These are phyloP conservation scores for Saccostrea glomerata DNA, from an alignment of 1,140 invertebrate species.

Conservation along the genomic window DNA sequence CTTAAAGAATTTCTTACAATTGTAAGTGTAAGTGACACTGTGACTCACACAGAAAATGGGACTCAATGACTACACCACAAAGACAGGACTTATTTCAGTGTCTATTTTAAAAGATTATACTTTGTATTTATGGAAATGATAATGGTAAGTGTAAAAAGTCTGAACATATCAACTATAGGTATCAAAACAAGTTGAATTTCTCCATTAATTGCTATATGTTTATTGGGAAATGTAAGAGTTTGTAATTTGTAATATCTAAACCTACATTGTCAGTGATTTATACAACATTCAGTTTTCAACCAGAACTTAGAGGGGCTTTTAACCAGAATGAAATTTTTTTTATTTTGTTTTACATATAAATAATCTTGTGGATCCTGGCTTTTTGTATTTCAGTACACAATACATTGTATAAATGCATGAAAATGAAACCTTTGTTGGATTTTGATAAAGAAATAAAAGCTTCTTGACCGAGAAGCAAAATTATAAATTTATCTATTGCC, in stretches of 20 bases:
- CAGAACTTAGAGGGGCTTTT: neutral
- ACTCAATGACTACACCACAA: neutral
- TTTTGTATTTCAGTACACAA: too few species aligned
- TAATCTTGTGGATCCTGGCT: too few species aligned
- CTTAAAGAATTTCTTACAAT: neutral
- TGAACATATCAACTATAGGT: neutral
- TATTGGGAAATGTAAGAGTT: neutral
- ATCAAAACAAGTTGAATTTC: too few species aligned
- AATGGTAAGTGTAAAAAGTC: neutral
- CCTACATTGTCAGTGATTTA: neutral
- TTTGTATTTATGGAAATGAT: neutral
- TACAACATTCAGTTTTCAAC: neutral
- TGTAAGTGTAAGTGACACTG: neutral
- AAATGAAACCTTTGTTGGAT: neutral
- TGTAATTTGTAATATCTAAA: neutral
- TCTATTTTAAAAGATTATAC: too few species aligned
- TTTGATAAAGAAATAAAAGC: neutral
- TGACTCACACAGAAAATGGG: neutral
- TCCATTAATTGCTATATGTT: too few species aligned
- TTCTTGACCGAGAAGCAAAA: neutral
- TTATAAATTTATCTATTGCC: neutral
- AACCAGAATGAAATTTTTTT: neutral
- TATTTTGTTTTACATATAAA: neutral
- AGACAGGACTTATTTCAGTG: neutral
- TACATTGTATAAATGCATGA: neutral